Evolutionary conservation across 1,140 invertebrate species (phyloP), one percentile per base, ranked within the genome.

Genomic region (Drosophila simulans): DNA sequence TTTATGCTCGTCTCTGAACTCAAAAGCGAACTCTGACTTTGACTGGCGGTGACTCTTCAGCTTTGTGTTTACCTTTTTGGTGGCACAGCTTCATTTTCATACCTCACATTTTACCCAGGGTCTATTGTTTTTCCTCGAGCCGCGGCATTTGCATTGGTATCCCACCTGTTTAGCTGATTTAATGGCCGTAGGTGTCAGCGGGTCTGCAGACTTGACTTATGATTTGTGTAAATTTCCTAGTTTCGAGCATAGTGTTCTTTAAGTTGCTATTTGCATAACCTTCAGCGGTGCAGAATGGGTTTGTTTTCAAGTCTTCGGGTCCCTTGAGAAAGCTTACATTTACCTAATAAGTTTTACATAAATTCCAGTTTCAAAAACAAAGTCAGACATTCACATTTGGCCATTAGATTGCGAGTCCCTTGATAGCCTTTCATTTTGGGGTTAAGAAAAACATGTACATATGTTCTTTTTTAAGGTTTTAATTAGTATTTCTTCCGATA

Each of bases 141-240:
- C 62, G 25, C 43, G 35, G 43, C 60, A 63, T 84, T 80, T 65
- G 53, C 65, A 58, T 48, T 66, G 15, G 57, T 63, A 40, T 68
- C 59, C 58, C 59, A 62, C 62, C 58, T 63, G 51, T 63, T 17
- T n/a, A 22, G 42, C 12, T 48, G 49, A 51, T 51, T 62, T 46
- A 63, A 63, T 63, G 69, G 57, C 69, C 51, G 45, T 74, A 43
- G 46, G 68, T 60, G 65, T 73, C 25, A 54, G 22, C 55, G 13
- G 15, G 34, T 72, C 46, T 74, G 59, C 63, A 8, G 31, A 22
- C 20, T 22, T 45, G 62, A 85, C 73, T 77, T 74, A 49, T 53
- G 77, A 84, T 74, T 85, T 77, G 78, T 86, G 82, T 88, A 82
- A 82, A 62, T 88, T 86, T 86, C 82, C 81, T 86, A 70, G 43